Evolutionary conservation across 2,113 vertebrate species (phyloP).

Genomic region (Caloenas nicobarica): DNA sequence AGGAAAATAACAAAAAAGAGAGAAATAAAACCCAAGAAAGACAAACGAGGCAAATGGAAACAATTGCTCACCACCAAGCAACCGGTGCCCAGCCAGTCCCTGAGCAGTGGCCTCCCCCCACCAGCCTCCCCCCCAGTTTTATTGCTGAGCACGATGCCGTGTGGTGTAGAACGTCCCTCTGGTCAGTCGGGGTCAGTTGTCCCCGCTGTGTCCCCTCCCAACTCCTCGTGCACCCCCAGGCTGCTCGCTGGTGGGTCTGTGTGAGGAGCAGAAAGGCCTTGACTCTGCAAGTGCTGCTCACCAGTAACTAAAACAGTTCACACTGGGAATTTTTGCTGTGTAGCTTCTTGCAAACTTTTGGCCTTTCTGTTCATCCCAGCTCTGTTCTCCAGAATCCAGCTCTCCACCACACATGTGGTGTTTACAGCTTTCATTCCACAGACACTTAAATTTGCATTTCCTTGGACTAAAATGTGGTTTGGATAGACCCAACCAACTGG

Average conservation of each 20-base stretch:
- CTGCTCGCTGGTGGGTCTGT: not conserved
- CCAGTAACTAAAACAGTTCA: not conserved
- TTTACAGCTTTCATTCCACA: not conserved
- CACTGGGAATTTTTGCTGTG: accelerated
- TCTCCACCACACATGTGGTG: not conserved
- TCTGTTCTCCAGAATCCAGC: not conserved
- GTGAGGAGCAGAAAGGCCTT: not conserved
- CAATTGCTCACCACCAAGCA: accelerated
- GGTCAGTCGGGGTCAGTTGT: not conserved
- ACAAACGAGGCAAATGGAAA: not conserved
- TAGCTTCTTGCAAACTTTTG: not conserved
- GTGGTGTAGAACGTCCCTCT: accelerated
- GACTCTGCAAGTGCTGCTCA: too few relatives aligned
- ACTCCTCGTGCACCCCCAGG: not conserved
- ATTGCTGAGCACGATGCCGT: accelerated
- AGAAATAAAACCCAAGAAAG: not conserved
- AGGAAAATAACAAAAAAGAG: not conserved
- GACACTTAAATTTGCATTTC: not conserved
- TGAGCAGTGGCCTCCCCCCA: accelerated
- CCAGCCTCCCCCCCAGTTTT: not conserved
- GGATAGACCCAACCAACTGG: slow-evolving; percentile 16
- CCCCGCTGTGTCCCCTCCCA: not conserved
- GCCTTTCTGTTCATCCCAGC: not conserved
- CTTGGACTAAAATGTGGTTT: not conserved
- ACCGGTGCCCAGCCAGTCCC: not conserved